Evolutionary conservation across 2,113 vertebrate genomes (phyloP), one percentile per base, ranked within the genome.

Genomic region (Crotalus tigris): DNA sequence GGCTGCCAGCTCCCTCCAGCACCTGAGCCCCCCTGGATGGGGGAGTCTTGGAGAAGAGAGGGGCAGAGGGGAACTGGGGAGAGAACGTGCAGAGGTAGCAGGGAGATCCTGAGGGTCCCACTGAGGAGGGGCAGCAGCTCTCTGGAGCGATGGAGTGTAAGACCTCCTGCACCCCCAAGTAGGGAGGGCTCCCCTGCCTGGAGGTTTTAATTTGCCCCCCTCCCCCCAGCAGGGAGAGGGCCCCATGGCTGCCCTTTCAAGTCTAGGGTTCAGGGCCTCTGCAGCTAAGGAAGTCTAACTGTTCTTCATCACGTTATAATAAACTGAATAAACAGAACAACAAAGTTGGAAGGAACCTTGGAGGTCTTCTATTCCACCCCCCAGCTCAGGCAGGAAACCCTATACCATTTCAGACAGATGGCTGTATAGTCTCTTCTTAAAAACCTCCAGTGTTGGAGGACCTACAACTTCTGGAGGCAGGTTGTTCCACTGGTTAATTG

Each of bases 401-500:
- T 9, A 51, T 51, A 51, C 49, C 49, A 51, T 51, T 51, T 51
- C 49, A 10, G 49, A 51, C 49, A 13, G 11, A 61, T 26, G 24
- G 9, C 10, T 26, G 24, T 26, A 3, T 3, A 59, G 4, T 29
- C 4, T 64, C 26, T 64, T 29, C 4, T 29, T 12, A 1, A 64
- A 29, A 64, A 4, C 4, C 26, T 64, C 26, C 61, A 64, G 61
- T 4, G 61, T 5, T 29, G 61, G 11, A 64, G 26, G 1, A 0
- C 26, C 61, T 11, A 64, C 0, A 4, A 4, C 1, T 5, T 2
- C 61, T 5, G 11, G 4, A 2, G 26, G 11, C 26, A 5, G 5
- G 3, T 0, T 1, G 26, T 64, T 13, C 61, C 61, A n/a, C 11
- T n/a, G 26, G 0, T 4, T n/a, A 0, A 64, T 1, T 29, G 26